Base-by-base conservation (phyloP, 2,797 vertebrate genomes). In the Discoglossus pictus region DNA sequence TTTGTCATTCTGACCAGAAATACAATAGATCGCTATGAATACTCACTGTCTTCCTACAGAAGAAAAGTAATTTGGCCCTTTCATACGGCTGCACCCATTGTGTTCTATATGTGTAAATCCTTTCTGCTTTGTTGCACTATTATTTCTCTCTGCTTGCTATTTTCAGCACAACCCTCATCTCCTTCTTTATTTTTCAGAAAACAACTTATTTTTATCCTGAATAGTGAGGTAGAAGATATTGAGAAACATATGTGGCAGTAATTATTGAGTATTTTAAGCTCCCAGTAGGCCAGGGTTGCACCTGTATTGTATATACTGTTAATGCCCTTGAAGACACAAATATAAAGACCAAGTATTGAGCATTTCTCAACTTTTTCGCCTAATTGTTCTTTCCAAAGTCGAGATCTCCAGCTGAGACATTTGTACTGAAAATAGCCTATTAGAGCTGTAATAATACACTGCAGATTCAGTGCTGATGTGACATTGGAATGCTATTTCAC, bases 11-110 rank as follows among this genome's bases (percentile, higher is more conserved):
- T 47, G 35, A 13, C 20, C 40, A 9, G 12, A 27, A 55, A 39
- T 35, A 40, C 51, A 68, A 65, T 31, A 44, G 47, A 44, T 65
- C 36, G 31, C 17, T 58, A 48, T 56, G 24, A 69, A 59, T 27
- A 25, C 56, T 36, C 21, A 17, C 58, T 46, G 23, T 10, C 40
- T 7, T 55, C 17, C 24, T 46, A 21, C 39, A 46, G 38, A 52
- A 43, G 11, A 20, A 27, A 16, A 61, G 64, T 23, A 40, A 16
- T 39, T 34, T 15, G 20, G 11, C 35, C 24, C 15, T 58, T n/a
- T 23, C 10, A 13, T 43, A 35, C 2, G 2, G 20, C n/a, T 35
- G 6, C 42, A 40, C 18, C 53, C 31, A 66, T 16, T 50, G 27
- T 72, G n/a, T 36, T 39, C 7, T 44, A n/a, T 38, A 44, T 27